Conservation (phyloP, 2,797 vertebrate species). For the Sebastes diaconus region DNA sequence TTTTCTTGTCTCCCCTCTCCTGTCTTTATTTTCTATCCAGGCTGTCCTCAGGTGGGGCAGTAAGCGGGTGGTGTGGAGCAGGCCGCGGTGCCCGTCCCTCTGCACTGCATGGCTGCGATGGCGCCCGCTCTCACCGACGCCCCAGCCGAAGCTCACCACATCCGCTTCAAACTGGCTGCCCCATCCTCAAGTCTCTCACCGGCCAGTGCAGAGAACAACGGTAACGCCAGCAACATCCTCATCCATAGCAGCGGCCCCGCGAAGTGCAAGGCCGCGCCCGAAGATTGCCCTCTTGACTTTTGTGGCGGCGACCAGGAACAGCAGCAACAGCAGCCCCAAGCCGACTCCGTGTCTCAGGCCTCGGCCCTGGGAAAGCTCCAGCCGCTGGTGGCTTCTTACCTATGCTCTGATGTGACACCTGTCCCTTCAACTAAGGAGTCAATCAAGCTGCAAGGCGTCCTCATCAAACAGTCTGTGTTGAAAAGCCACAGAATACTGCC, state of each 20-base stretch:
- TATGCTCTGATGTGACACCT: conserved; percentile 94
- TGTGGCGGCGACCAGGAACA: conserved; percentile 86
- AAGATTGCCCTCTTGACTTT: conserved; percentile 90
- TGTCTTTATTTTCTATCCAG: conserved; percentile 62
- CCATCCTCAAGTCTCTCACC: conserved; percentile 96
- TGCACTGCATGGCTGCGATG: conserved; percentile 99
- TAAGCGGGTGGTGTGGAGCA: conserved; percentile 91
- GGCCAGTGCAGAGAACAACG: conserved; percentile 95
- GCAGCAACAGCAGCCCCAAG: conserved; percentile 72
- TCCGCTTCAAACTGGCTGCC: conserved; percentile 99
- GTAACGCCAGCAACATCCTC: conserved; percentile 94
- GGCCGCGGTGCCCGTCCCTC: conserved; percentile 92
- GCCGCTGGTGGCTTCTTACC: conserved; percentile 93
- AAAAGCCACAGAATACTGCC: conserved; percentile 91
- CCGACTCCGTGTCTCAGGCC: conserved; percentile 71
- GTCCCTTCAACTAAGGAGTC: conserved; percentile 92
- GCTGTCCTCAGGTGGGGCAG: conserved; percentile 90
- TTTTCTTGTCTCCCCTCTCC: conserved; percentile 25
- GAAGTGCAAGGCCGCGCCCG: conserved; percentile 90
- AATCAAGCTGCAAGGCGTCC: conserved; percentile 94
- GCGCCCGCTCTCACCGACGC: conserved; percentile 99
- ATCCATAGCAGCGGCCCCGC: conserved; percentile 89
- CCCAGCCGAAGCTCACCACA: conserved; percentile 99
- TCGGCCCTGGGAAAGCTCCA: conserved; percentile 90
- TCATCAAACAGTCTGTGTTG: conserved; percentile 94